phyloP scores from a whole-genome alignment of 2,113 vertebrate species.

The Ictalurus punctatus region DNA sequence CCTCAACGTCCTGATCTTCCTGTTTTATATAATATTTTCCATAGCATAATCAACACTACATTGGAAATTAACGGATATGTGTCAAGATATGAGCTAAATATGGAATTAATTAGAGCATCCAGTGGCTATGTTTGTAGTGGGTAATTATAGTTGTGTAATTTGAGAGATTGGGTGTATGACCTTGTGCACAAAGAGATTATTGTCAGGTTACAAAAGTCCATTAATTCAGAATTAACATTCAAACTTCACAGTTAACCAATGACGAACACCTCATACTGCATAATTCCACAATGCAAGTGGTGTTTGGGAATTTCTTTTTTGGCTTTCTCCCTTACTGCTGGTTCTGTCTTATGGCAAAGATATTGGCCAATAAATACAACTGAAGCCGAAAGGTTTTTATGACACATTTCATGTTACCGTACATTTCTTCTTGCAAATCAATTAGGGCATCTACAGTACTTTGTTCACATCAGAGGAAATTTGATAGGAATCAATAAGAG shows the following conservation, averaged over 20 bases:
- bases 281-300: background rate
- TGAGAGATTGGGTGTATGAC: conserved; percentile 5
- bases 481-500: background rate
- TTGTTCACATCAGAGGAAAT: background rate
- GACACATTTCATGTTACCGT: background rate
- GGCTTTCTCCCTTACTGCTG: background rate
- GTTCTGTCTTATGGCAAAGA: background rate
- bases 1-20: background rate
- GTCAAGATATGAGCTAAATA: conserved; percentile 21
- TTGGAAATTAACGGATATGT: background rate
- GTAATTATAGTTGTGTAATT: conserved; percentile 29
- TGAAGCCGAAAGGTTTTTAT: background rate
- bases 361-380: background rate
- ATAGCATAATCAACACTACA: background rate
- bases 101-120: conserved; percentile 4
- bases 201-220: conserved; percentile 31
- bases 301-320: background rate
- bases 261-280: background rate
- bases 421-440: background rate
- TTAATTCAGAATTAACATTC: conserved; percentile 36
- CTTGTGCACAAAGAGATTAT: conserved; percentile 22
- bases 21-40: background rate
- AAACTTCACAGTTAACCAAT: conserved; percentile 24
- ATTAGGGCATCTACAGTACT: too few species aligned
- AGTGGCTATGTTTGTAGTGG: conserved; percentile 4